These are phyloP conservation scores for Cricetomys ansorgei DNA, from an alignment of 2,113 vertebrate species.

Conservation along the genomic window DNA sequence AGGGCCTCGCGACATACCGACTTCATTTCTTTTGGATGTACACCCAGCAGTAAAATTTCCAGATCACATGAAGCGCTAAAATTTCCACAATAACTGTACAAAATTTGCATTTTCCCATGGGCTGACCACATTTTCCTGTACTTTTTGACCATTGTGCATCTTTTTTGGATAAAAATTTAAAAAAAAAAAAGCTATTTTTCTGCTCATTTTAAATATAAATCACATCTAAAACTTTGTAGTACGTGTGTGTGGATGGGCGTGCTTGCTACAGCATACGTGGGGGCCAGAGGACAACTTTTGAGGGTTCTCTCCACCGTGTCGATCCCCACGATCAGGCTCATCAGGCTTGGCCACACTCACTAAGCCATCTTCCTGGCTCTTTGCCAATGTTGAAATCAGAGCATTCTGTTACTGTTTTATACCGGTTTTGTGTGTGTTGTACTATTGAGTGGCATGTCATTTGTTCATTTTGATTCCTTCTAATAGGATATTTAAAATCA, in stretches of 20 bases:
- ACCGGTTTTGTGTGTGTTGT: not conserved
- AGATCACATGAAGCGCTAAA: too few species aligned
- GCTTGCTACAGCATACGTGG: not conserved
- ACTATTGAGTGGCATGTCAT: not conserved
- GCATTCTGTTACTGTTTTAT: not conserved
- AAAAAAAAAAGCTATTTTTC: not conserved
- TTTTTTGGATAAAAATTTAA: not conserved
- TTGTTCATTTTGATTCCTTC: constrained; percentile 28
- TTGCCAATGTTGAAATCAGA: not conserved
- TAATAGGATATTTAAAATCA: not conserved
- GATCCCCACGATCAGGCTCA: not conserved
- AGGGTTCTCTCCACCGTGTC: not conserved
- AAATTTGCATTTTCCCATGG: not conserved
- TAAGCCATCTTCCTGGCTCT: not conserved
- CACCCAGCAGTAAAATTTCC: too few species aligned
- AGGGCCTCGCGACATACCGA: not conserved
- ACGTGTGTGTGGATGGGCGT: not conserved
- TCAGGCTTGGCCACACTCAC: not conserved
- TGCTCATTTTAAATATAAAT: not conserved
- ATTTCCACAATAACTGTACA: not conserved
- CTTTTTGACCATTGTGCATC: too few species aligned
- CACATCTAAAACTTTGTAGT: not conserved
- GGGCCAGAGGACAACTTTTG: not conserved
- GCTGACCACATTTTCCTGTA: not conserved
- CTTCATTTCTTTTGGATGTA: not conserved